A percentile compares a stretch with the other conserved stretches of the same genome.
These are phyloP conservation scores for Probosciger aterrimus DNA, from an alignment of 2,113 vertebrate genomes.

Conservation along the genomic window DNA sequence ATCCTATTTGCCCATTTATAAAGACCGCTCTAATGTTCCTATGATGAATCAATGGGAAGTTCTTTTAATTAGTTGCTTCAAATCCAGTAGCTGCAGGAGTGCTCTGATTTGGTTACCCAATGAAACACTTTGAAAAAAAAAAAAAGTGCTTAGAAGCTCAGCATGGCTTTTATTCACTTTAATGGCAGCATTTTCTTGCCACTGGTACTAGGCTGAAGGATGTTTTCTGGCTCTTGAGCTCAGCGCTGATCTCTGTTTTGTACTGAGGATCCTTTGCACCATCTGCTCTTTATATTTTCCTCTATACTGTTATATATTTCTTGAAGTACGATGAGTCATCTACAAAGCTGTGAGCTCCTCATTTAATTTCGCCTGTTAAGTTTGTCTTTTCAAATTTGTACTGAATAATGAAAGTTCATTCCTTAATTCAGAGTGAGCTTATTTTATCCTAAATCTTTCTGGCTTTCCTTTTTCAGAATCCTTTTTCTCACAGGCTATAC, in stretches of 20 bases:
- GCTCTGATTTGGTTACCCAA: constrained; percentile 7
- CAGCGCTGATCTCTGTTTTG: not conserved
- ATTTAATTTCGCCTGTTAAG: not conserved
- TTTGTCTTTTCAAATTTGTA: not conserved
- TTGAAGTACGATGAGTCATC: not conserved
- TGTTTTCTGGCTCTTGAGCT: not conserved
- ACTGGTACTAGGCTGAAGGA: not conserved
- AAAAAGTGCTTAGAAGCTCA: not conserved
- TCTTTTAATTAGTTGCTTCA: constrained; percentile 15
- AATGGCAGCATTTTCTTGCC: constrained; percentile 13
- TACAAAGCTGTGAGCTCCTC: not conserved
- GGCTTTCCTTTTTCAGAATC: not conserved
- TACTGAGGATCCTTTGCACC: not conserved
- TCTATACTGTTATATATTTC: not conserved
- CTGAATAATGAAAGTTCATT: not conserved
- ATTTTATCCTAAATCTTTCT: not conserved
- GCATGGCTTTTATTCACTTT: constrained; percentile 18
- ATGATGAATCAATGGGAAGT: constrained; percentile 29
- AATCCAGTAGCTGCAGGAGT: constrained; percentile 21
- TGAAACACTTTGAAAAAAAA: not conserved
- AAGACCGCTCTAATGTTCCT: not conserved
- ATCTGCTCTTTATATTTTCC: constrained; percentile 12
- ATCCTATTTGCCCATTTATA: not conserved
- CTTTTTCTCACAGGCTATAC: not conserved
- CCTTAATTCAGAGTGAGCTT: not conserved